Evolutionary conservation across 2,797 vertebrate species (phyloP).

Genomic region (Microtus agrestis): DNA sequence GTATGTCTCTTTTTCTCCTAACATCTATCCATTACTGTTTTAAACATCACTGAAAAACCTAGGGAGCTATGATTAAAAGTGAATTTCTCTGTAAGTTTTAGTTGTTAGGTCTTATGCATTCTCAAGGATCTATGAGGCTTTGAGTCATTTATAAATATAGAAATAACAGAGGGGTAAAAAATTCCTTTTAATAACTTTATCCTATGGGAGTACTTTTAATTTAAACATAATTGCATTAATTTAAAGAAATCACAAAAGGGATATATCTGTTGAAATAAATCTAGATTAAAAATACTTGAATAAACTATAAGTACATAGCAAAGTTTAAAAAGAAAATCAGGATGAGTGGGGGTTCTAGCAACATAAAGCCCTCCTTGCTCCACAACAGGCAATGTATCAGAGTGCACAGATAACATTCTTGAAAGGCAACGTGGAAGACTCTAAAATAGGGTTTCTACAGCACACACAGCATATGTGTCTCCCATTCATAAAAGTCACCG

Average conservation of each 20-base stretch:
- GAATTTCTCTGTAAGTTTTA: slow-evolving; percentile 28
- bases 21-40: background rate
- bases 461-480: background rate
- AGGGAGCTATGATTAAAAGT: background rate
- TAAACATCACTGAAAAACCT: slow-evolving; percentile 15
- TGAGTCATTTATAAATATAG: background rate
- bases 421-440: background rate
- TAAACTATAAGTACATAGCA: background rate
- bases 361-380: background rate
- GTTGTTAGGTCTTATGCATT: background rate
- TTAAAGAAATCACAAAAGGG: slow-evolving; percentile 37
- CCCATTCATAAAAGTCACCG: background rate
- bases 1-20: background rate
- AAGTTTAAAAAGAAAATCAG: background rate
- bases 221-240: slow-evolving; percentile 49
- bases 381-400: background rate
- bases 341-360: background rate
- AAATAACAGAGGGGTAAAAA: background rate
- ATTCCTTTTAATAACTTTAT: slow-evolving; percentile 17
- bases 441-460: background rate
- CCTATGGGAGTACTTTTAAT: background rate
- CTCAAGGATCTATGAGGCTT: background rate
- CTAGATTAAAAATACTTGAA: slow-evolving; percentile 12
- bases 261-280: slow-evolving; percentile 4
- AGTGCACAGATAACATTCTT: background rate